phyloP scores from a whole-genome alignment of 2,888 invertebrate species.

The Eristalinus aeneus region DNA sequence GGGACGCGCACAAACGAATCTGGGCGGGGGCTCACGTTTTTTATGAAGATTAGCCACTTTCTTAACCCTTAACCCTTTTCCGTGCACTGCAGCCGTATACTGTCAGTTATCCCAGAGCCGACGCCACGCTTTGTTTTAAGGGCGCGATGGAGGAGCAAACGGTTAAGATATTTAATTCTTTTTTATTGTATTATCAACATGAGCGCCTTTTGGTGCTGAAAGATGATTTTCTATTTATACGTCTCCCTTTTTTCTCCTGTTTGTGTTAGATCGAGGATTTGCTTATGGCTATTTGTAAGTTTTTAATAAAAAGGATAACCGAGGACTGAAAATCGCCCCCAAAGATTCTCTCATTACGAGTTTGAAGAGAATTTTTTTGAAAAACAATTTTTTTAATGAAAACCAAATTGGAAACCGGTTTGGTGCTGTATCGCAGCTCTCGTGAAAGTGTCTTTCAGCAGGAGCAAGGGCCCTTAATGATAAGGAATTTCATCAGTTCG shows the following conservation, averaged over 20 bases:
- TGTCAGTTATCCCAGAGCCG: neutral
- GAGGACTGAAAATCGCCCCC: neutral
- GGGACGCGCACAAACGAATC: slow-evolving; percentile 48
- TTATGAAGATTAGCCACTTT: slow-evolving; percentile 72
- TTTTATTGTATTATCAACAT: slow-evolving; percentile 68
- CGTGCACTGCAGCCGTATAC: neutral
- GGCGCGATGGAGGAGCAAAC: slow-evolving; percentile 34
- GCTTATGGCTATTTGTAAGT: slow-evolving; percentile 72
- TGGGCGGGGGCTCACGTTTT: slow-evolving; percentile 14
- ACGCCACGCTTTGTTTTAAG: slow-evolving; percentile 57
- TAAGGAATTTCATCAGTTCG: slow-evolving; percentile 64
- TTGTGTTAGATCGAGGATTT: slow-evolving; percentile 52
- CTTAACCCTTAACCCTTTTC: slow-evolving; percentile 71
- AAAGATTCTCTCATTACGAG: neutral
- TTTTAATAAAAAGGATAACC: slow-evolving; percentile 68
- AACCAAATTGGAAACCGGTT: slow-evolving; percentile 28
- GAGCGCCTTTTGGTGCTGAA: slow-evolving; percentile 67
- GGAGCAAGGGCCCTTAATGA: slow-evolving; percentile 41
- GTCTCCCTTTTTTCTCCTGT: neutral
- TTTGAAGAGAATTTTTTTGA: slow-evolving; percentile 1
- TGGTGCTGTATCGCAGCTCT: slow-evolving; percentile 14
- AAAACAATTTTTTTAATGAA: slow-evolving; percentile 51
- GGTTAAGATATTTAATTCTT: slow-evolving; percentile 49
- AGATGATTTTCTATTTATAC: slow-evolving; percentile 33
- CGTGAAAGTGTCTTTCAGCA: slow-evolving; percentile 42